Conservation (phyloP, 2,113 vertebrate species). For the Bos taurus region ARS-UCD2.0 NC_037351.1:6414001-6414500, state of each 20-base stretch:
- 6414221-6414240: background rate
- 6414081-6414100: background rate
- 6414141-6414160: background rate
- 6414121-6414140: background rate
- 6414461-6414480: background rate
- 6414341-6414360: background rate
- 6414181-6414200: background rate
- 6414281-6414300: background rate
- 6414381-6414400: background rate
- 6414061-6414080: background rate
- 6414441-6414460: background rate
- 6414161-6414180: background rate
- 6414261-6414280: rapidly evolving
- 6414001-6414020: background rate
- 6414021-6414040: background rate
- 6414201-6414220: background rate
- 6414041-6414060: background rate
- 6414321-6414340: background rate
- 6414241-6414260: background rate
- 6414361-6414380: background rate
- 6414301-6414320: background rate
- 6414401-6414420: background rate
- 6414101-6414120: background rate
- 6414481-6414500: too few relatives aligned
- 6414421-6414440: background rate